These are phyloP conservation scores for Caiman crocodilus DNA, from an alignment of 2,797 vertebrate species.

Conservation along the genomic window DNA sequence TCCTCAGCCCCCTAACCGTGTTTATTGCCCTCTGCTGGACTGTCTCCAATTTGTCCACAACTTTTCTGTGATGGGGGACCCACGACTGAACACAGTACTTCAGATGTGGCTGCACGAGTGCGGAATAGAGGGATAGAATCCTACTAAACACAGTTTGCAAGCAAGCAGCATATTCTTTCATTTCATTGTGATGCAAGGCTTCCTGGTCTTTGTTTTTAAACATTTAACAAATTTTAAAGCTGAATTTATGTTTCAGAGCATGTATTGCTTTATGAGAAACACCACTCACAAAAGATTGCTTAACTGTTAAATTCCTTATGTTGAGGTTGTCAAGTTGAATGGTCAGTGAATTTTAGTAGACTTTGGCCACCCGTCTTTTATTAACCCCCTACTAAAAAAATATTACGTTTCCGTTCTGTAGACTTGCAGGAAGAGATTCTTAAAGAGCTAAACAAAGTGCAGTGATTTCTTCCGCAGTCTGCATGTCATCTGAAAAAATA, in stretches of 20 bases:
- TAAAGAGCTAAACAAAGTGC: not conserved
- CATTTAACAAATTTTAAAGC: not conserved
- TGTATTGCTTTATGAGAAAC: not conserved
- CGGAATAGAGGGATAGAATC: no score
- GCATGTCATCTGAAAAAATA: not conserved
- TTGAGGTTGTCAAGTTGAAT: not conserved
- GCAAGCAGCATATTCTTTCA: not conserved
- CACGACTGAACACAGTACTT: no score
- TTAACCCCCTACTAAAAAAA: not conserved
- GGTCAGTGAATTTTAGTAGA: not conserved
- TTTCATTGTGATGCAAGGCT: accelerated
- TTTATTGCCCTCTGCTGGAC: no score
- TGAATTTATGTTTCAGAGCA: not conserved
- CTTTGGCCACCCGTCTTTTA: not conserved
- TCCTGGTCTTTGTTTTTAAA: not conserved
- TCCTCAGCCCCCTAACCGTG: no score
- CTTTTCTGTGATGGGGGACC: no score
- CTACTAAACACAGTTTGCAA: not conserved
- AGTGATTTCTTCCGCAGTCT: not conserved
- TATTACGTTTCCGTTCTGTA: not conserved
- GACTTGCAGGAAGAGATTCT: not conserved
- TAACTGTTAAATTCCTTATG: not conserved
- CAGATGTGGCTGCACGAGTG: no score
- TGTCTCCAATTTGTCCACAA: no score
- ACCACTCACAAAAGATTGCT: not conserved